These are phyloP conservation scores for Antennarius striatus DNA, from an alignment of 2,113 vertebrate genomes.

Conservation along the genomic window DNA sequence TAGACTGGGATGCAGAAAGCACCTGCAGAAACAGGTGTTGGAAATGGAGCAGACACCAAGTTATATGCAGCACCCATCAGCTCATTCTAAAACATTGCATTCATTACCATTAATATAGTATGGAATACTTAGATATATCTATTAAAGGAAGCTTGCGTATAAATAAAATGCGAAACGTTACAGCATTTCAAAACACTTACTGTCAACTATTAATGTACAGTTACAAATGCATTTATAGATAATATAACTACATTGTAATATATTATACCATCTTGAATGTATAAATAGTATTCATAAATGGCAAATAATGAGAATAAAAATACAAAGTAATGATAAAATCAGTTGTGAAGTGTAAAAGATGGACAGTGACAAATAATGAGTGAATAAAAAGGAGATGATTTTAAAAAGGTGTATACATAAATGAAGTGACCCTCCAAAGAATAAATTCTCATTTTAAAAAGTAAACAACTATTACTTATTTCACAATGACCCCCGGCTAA, in stretches of 20 bases:
- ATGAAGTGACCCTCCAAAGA: no score
- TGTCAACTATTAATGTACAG: no score
- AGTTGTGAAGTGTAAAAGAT: not conserved
- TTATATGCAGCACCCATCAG: not conserved
- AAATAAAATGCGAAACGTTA: no score
- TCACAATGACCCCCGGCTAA: no score
- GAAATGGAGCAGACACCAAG: not conserved
- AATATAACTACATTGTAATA: not conserved
- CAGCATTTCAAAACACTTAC: no score
- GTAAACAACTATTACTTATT: no score
- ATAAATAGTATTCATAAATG: not conserved
- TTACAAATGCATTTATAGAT: not conserved
- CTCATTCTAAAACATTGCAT: not conserved
- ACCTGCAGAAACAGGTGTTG: slow-evolving; percentile 70
- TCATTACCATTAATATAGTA: not conserved
- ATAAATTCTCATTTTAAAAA: no score
- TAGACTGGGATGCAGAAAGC: slow-evolving; percentile 86
- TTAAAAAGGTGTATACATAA: not conserved
- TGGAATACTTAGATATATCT: not conserved
- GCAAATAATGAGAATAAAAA: not conserved
- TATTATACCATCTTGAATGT: not conserved
- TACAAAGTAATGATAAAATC: not conserved
- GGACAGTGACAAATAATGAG: not conserved
- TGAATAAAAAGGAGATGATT: not conserved
- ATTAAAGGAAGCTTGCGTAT: no score